Percentiles rank a stretch among this genome's conserved stretches.
Evolutionary conservation across 53 echinoderm and acorn worm species (phyloP).

Genomic region (Temnopleurus reevesii): DNA sequence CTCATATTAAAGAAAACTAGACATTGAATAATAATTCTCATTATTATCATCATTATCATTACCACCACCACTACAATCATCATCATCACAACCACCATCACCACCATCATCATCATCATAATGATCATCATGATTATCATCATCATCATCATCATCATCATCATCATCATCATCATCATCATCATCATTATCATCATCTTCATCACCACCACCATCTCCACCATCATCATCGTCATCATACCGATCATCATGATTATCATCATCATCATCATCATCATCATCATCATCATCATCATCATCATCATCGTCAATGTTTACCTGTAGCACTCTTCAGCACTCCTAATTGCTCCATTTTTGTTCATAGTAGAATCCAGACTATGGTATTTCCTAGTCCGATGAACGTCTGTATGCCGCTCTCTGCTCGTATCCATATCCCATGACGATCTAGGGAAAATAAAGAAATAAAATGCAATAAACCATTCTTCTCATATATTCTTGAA

Average conservation of each 20-base stretch:
- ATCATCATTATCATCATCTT: background rate
- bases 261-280: background rate
- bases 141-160: slow-evolving; percentile 11
- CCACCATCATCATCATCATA: background rate
- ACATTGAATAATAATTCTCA: background rate
- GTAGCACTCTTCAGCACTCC: slow-evolving; percentile 80
- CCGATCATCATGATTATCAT: background rate
- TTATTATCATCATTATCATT: background rate
- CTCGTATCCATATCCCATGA: slow-evolving; percentile 85
- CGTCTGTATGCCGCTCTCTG: slow-evolving; percentile 38
- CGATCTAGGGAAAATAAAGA: too few species aligned
- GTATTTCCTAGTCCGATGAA: slow-evolving; percentile 68
- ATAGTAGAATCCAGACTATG: slow-evolving; percentile 91
- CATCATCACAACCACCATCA: slow-evolving; percentile 1
- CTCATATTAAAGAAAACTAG: too few species aligned
- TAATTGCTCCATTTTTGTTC: slow-evolving; percentile 70
- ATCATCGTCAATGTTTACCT: slow-evolving; percentile 55
- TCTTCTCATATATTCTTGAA: too few species aligned
- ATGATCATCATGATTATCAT: background rate
- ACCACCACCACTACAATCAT: background rate
- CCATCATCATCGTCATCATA: background rate
- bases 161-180: background rate
- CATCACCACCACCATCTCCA: too few species aligned
- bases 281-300: background rate
- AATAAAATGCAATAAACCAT: too few species aligned